Evolutionary conservation across 2,113 vertebrate species (phyloP), one percentile per base, ranked within the genome.

Genomic region (Ammodytes dubius): DNA sequence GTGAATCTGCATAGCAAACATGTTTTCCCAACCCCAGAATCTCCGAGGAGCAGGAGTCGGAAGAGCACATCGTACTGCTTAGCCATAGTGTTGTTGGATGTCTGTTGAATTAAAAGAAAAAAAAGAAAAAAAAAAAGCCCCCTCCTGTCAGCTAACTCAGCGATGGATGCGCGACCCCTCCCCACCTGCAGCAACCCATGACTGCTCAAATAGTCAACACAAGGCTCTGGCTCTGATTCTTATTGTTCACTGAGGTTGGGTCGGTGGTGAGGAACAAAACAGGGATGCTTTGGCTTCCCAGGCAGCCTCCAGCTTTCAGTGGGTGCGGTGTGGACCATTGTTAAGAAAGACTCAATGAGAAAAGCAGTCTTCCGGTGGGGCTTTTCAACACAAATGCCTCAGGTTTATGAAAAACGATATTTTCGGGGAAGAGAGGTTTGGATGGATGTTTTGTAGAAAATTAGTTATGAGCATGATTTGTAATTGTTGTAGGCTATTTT

Each of bases 31-130:
- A 99, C 98, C 81, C 97, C 98, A 11, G 98, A 99, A 92, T 99
- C 98, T 89, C 98, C 98, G 79, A 99, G 96, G 73, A 99, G 96
- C 95, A 99, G 96, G 92, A 99, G 95, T 91, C 97, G 95, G 95
- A 99, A 99, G 83, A 99, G 95, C 86, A 99, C 97, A 90, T 99
- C 97, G 87, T 99, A 99, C 95, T 99, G 97, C 92, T 99, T 99
- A 85, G 97, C 97, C 97, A 99, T 98, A 43, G 81, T 91, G 92
- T 89, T 91, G 92, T 89, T 90, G 64, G 49, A 70, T 61, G 57
- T 37, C 10, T 73, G 43, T 65, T 75, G 47, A 66, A 70, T 70
- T 19, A 42, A 15, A 82, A 59, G 82, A 81, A 71, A 80, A 77
- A 78, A 77, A 37, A 27, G 2, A 27, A 27, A 27, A 27, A 27